Percentiles rank a stretch among this genome's conserved stretches.
Conservation (phyloP, 2,113 vertebrate species). For the Scophthalmus maximus region DNA sequence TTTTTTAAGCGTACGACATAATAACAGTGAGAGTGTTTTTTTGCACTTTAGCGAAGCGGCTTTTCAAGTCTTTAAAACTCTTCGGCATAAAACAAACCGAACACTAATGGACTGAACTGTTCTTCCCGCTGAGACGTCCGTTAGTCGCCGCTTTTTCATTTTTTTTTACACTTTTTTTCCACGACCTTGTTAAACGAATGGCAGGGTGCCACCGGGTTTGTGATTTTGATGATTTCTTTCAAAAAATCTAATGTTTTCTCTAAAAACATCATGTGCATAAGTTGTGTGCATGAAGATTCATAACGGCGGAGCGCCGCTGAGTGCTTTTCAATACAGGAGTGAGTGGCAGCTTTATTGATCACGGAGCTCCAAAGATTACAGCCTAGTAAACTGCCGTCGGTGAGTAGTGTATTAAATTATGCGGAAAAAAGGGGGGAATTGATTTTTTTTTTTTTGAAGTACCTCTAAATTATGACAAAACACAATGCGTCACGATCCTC, state of each 20-base stretch:
- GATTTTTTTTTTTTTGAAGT: neutral
- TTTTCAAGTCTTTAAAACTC: slow-evolving; percentile 60
- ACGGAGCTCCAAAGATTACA: slow-evolving; percentile 20
- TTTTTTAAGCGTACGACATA: slow-evolving; percentile 46
- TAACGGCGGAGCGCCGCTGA: slow-evolving; percentile 50
- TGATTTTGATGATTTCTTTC: slow-evolving; percentile 34
- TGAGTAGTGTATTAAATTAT: slow-evolving; percentile 25
- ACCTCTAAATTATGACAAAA: neutral
- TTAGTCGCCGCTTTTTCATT: too few species aligned
- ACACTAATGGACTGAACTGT: slow-evolving; percentile 72
- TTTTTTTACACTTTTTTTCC: slow-evolving; percentile 31
- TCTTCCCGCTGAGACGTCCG: slow-evolving; percentile 53
- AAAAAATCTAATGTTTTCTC: slow-evolving; percentile 15
- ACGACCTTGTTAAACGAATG: slow-evolving; percentile 49
- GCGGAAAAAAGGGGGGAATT: slow-evolving; percentile 4
- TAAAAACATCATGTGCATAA: slow-evolving; percentile 41
- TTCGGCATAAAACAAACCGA: slow-evolving; percentile 65
- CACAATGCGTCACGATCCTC: neutral
- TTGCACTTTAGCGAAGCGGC: slow-evolving; percentile 57
- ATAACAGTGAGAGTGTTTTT: slow-evolving; percentile 59
- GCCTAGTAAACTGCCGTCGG: slow-evolving; percentile 20
- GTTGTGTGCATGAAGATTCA: slow-evolving; percentile 63
- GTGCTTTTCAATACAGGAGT: slow-evolving; percentile 71
- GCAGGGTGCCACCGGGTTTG: slow-evolving; percentile 46
- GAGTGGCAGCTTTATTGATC: slow-evolving; percentile 67